Evolutionary conservation across 2,113 vertebrate genomes (phyloP).

Genomic region (Bubo bubo): DNA sequence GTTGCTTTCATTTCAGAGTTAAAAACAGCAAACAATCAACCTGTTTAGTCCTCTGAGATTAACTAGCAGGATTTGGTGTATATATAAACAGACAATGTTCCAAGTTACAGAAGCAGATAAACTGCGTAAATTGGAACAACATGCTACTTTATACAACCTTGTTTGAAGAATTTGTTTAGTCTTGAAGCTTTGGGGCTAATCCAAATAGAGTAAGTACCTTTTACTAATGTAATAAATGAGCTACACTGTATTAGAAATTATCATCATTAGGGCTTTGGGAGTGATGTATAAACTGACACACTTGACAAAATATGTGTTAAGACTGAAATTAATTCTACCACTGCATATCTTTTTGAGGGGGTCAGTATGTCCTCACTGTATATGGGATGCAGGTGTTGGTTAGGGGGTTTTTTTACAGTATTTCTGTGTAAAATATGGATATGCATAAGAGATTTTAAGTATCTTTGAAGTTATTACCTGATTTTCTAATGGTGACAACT

Average conservation of each 20-base stretch:
- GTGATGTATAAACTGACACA: neutral
- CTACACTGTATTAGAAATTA: neutral
- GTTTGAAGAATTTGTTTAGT: neutral
- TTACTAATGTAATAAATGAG: neutral
- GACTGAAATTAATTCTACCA: neutral
- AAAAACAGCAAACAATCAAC: neutral
- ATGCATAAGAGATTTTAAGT: neutral
- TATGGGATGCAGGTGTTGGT: neutral
- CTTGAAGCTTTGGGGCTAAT: neutral
- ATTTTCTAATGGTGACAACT: neutral
- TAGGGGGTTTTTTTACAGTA: neutral
- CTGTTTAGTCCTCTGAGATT: neutral
- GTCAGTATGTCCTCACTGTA: fast-evolving
- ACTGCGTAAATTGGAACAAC: neutral
- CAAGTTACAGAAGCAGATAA: neutral
- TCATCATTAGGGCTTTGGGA: neutral
- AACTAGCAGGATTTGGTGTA: neutral
- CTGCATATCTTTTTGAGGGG: neutral
- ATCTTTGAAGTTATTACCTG: neutral
- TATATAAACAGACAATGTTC: neutral
- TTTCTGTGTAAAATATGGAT: neutral
- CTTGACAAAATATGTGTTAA: neutral
- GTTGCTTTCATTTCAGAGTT: neutral
- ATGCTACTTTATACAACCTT: neutral
- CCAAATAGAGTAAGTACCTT: neutral